phyloP scores from a whole-genome alignment of 2,888 invertebrate genomes.

The Drosophila kuntzei region DNA sequence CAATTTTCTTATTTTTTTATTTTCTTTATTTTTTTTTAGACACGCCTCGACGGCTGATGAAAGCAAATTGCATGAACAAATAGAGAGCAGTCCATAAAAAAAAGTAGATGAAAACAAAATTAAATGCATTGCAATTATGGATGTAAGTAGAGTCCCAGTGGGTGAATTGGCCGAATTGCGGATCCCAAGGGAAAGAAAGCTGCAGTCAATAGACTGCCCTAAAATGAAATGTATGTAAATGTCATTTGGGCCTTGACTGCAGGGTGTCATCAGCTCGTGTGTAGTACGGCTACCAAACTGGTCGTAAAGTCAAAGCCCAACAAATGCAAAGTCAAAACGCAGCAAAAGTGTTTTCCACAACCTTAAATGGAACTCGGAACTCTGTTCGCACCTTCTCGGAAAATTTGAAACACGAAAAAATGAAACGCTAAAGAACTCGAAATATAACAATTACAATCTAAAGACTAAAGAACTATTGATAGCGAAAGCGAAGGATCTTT shows the following conservation, averaged over 20 bases:
- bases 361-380: conserved; percentile 55
- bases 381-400: conserved; percentile 47
- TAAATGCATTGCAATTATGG: conserved; percentile 53
- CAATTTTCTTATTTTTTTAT: conserved; percentile 31
- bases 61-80: conserved; percentile 69
- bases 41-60: conserved; percentile 65
- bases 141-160: conserved; percentile 34
- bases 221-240: conserved; percentile 27
- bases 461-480: conserved; percentile 25
- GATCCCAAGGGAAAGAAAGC: conserved; percentile 25
- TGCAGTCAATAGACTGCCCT: not conserved
- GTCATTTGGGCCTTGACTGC: conserved; percentile 30
- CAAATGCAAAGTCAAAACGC: conserved; percentile 77
- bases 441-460: conserved; percentile 16
- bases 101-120: not conserved
- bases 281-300: conserved; percentile 19
- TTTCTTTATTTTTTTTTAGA: conserved; percentile 34
- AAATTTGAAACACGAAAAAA: conserved; percentile 43
- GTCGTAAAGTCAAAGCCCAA: conserved; percentile 70
- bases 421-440: conserved; percentile 1
- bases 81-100: conserved; percentile 38
- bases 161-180: conserved; percentile 23
- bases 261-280: conserved; percentile 10
- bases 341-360: conserved; percentile 40
- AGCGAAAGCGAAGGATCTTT: conserved; percentile 11